A percentile compares a stretch with the other conserved stretches of the same genome.
Evolutionary conservation across 2,888 invertebrate genomes (phyloP).

Genomic region (Hirudinaria manillensis): DNA sequence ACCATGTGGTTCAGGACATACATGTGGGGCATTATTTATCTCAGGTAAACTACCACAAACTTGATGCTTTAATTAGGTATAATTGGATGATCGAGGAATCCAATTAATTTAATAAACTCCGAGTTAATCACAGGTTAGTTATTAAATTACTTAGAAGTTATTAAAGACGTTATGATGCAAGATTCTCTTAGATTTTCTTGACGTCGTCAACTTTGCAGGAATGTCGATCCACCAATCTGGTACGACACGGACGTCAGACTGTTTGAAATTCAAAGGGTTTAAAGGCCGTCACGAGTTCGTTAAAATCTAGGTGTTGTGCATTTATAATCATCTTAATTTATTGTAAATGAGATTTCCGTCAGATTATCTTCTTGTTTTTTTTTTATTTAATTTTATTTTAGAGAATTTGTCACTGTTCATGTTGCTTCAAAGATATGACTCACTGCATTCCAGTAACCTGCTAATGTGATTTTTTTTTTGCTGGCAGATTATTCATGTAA

Average conservation of each 20-base stretch:
- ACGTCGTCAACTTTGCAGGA: constrained; percentile 60
- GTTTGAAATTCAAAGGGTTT: constrained; percentile 81
- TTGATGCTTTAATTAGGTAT: not conserved
- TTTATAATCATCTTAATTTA: constrained; percentile 12
- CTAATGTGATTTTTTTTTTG: too few relatives aligned
- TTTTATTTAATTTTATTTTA: not conserved
- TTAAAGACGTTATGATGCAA: too few relatives aligned
- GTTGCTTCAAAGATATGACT: too few relatives aligned
- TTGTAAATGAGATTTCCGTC: not conserved
- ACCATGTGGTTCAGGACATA: constrained; percentile 99
- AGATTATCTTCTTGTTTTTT: constrained; percentile 1
- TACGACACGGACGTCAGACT: constrained; percentile 97
- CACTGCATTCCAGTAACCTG: too few relatives aligned
- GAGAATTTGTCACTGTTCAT: too few relatives aligned
- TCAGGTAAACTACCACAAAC: constrained; percentile 63
- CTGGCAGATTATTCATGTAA: too few relatives aligned
- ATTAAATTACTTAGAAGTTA: too few relatives aligned
- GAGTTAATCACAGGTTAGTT: too few relatives aligned
- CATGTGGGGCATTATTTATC: constrained; percentile 98
- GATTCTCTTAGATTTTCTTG: too few relatives aligned
- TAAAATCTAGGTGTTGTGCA: constrained; percentile 6
- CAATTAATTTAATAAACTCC: not conserved
- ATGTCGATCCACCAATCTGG: constrained; percentile 98
- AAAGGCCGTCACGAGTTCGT: not conserved
- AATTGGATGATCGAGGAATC: constrained; percentile 11